Conservation (phyloP, 2,888 invertebrate species). For the Rhingia campestris region DNA sequence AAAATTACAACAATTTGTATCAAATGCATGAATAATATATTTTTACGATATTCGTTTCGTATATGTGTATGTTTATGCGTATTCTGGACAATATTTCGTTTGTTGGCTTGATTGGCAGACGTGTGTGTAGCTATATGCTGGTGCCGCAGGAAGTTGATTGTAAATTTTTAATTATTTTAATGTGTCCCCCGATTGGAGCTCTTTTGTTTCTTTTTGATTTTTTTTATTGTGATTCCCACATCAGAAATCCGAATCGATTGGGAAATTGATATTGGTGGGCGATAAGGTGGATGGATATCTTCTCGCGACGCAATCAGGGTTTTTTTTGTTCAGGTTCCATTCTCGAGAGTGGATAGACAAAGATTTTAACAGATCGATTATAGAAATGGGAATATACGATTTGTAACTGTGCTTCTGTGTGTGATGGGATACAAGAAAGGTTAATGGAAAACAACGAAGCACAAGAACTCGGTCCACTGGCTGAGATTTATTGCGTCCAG, state of each 20-base stretch:
- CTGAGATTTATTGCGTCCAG: slow-evolving; percentile 57
- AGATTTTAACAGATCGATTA: slow-evolving; percentile 58
- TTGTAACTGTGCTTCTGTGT: slow-evolving; percentile 70
- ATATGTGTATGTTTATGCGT: not conserved
- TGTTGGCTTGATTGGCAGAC: slow-evolving; percentile 54
- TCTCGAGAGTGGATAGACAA: not conserved
- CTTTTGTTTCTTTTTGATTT: slow-evolving; percentile 11
- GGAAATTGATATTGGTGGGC: slow-evolving; percentile 56
- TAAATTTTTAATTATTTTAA: slow-evolving; percentile 71
- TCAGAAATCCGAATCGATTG: slow-evolving; percentile 42
- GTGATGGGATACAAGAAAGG: slow-evolving; percentile 35
- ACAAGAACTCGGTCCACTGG: slow-evolving; percentile 12
- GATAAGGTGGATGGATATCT: slow-evolving; percentile 45
- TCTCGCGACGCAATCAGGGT: slow-evolving; percentile 3
- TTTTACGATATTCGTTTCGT: not conserved
- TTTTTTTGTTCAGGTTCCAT: not conserved
- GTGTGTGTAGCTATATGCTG: not conserved
- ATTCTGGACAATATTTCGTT: not conserved
- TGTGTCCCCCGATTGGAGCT: slow-evolving; percentile 36
- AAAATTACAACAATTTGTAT: slow-evolving; percentile 59
- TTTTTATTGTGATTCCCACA: slow-evolving; percentile 53
- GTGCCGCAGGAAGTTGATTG: slow-evolving; percentile 65
- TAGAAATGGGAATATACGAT: slow-evolving; percentile 44
- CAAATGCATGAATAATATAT: slow-evolving; percentile 50
- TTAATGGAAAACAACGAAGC: slow-evolving; percentile 17